phyloP scores from a whole-genome alignment of 2,797 vertebrate genomes.

The Acridotheres tristis region DNA sequence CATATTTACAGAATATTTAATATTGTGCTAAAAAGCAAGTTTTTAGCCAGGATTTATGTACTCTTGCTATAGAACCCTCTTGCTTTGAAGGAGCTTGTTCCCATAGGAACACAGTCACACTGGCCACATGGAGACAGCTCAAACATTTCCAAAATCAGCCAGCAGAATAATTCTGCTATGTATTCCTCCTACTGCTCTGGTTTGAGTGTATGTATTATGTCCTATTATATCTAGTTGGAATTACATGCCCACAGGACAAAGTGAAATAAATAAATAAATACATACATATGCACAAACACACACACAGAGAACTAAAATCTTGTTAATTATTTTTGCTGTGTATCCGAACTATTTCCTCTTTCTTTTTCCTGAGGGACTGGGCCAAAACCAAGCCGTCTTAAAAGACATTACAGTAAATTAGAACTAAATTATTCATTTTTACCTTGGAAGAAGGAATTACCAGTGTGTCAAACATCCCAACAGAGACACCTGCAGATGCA shows the following conservation, averaged over 20 bases:
- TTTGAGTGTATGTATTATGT: neutral
- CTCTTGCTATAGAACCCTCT: neutral
- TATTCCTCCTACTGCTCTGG: neutral
- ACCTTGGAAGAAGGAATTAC: neutral
- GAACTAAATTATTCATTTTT: neutral
- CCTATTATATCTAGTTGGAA: neutral
- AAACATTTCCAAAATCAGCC: conserved; percentile 1
- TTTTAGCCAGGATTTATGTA: conserved; percentile 13
- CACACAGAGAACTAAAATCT: neutral
- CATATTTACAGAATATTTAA: neutral
- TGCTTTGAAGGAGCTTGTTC: conserved; percentile 21
- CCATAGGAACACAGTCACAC: conserved; percentile 35
- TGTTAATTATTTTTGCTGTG: neutral
- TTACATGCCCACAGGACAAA: neutral
- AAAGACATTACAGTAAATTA: neutral
- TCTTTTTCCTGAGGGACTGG: neutral
- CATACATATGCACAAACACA: neutral
- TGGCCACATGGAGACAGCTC: neutral
- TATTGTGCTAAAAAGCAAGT: neutral
- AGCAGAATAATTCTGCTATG: neutral
- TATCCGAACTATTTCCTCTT: neutral
- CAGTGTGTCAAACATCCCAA: neutral
- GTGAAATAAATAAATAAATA: neutral
- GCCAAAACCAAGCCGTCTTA: neutral
- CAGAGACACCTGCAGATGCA: neutral